Conservation (phyloP, 2,113 vertebrate genomes). For the Orientallactaga bullata region DNA sequence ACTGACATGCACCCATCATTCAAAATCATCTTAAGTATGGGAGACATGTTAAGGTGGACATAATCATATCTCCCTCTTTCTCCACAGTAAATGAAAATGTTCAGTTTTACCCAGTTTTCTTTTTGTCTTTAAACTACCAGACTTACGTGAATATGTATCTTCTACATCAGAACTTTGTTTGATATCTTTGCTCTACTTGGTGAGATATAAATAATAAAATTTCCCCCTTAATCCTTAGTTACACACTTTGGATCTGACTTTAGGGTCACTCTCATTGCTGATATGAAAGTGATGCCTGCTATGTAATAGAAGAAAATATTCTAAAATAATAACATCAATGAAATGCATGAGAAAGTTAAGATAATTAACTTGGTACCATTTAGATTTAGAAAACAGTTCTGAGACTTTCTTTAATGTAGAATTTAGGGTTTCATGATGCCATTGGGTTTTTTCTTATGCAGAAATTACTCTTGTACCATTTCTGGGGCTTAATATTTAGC, state of each 20-base stretch:
- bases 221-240: neutral
- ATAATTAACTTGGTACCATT: neutral
- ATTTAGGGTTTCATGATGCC: neutral
- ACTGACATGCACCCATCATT: neutral
- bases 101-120: constrained; percentile 10
- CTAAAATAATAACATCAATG: constrained; percentile 22
- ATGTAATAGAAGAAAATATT: neutral
- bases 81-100: neutral
- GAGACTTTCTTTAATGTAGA: constrained; percentile 18
- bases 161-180: neutral
- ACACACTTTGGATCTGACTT: neutral
- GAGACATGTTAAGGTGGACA: fast-evolving
- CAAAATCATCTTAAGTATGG: neutral
- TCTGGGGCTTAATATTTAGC: constrained; percentile 38
- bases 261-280: neutral
- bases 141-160: neutral
- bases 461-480: neutral
- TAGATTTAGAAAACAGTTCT: neutral
- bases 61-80: neutral
- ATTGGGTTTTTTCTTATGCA: neutral
- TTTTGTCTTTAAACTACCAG: neutral
- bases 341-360: neutral
- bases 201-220: neutral
- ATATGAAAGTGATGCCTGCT: neutral
- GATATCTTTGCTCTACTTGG: neutral